A percentile compares a stretch with the other conserved stretches of the same genome.
Conservation (phyloP, 2,888 invertebrate genomes). For the Tigriopus californicus region DNA sequence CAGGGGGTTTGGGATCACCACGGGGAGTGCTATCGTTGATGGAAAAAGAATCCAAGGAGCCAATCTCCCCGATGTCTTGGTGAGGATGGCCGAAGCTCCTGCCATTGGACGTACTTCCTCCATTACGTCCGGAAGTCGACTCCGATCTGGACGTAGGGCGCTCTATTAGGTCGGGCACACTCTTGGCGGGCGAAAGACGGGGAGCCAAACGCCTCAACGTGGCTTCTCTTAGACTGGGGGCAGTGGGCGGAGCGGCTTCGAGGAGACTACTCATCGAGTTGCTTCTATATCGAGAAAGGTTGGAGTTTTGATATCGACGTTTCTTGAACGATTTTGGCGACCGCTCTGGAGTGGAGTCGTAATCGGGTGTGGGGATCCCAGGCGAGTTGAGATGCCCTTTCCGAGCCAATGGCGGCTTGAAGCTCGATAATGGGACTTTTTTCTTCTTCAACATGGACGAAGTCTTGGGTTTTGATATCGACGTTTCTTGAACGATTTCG, state of each 20-base stretch:
- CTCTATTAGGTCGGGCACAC: no score
- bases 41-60: neutral
- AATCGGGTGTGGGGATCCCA: slow-evolving; percentile 10
- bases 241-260: neutral
- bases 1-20: neutral
- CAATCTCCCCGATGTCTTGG: neutral
- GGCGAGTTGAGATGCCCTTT: neutral
- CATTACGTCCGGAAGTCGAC: no score
- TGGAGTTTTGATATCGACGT: neutral
- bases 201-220: no score
- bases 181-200: no score
- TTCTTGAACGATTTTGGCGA: neutral
- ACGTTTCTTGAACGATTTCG: neutral
- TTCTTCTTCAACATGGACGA: neutral
- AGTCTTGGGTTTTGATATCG: neutral
- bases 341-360: slow-evolving; percentile 8
- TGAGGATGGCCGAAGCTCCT: neutral
- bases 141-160: no score
- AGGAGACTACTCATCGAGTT: neutral
- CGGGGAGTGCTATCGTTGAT: neutral
- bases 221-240: neutral
- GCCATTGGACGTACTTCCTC: neutral
- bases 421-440: no score
- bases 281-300: neutral
- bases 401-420: neutral